Base-by-base conservation (phyloP, 2,797 vertebrate species). In the Gymnothorax reevesii region DNA sequence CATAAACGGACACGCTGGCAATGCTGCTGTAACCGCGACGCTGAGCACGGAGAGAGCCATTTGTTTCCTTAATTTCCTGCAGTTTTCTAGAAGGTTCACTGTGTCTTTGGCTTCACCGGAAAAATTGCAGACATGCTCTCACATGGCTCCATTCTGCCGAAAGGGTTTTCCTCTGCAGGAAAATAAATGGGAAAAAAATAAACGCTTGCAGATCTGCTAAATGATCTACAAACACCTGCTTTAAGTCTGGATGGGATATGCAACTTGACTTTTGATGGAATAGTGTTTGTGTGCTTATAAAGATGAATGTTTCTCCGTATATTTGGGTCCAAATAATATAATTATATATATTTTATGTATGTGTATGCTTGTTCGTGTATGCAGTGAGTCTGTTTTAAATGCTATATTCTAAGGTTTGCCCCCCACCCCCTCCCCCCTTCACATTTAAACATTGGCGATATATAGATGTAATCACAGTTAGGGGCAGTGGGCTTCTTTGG, bases 121-220 rank as follows among this genome's bases (percentile, higher is more conserved):
- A 75, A 73, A 71, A 64, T 42, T 42, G 52, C 5, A 54, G 12
- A 10, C 12, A 57, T 83, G 54, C 71, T 60, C 66, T 59, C 49
- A 15, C 75, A 15, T 25, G 17, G 62, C 57, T 60, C 77, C 88
- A 84, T 87, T 92, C 88, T 87, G 88, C 87, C 83, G 86, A 71
- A 88, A 73, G 91, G 90, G 84, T 90, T 87, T 20, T 85, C 90
- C 87, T 89, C 92, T 89, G 91, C 89, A 89, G 87, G 75, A 90
- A 91, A 93, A 92, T 90, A 3, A 73, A 33, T 3, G 57, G 2
- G 13, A 73, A 12, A 73, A 75, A 42, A 1, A 49, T 13, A 91
- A 93, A 91, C 90, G 90, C 90, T 88, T 92, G 90, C 91, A 94
- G 93, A 94, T 92, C 87, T 89, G 88, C 62, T 66, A 94, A 91